Base-by-base conservation (phyloP, 2,888 invertebrate species). In the Phengaris alcon region DNA sequence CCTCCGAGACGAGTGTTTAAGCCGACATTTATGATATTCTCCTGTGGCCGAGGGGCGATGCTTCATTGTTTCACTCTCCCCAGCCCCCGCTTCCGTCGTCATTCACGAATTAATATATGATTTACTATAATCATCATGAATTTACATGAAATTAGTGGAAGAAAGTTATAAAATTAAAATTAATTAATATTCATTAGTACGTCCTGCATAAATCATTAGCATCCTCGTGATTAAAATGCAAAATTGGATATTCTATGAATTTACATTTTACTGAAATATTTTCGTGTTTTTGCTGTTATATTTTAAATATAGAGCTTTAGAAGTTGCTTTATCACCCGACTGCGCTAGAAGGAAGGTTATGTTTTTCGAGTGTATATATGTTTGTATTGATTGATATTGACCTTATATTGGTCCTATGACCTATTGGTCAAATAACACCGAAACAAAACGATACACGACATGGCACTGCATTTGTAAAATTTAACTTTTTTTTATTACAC, bases 1-100 rank as follows among this genome's bases (percentile, higher is more conserved):
- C 91, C 88, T 83, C 80, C 77, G 90, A 88, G 92, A 90, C 86
- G 90, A 89, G 92, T 92, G 93, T 91, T 93, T 92, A 92, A 93
- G 91, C 90, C 87, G 91, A 89, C 92, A 88, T 92, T 93, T 93
- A 93, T 92, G 90, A 93, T 91, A 92, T 91, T 91, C 91, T 92
- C 91, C 81, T 88, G 93, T 85, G 93, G 93, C 87, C 91, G 80
- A 78, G 57, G 78, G 89, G 88, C 83, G 88, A 88, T 87, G 87
- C 85, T 84, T 87, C 81, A 91, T 92, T 92, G 92, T 92, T 90
- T 92, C 89, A 87, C 83, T 85, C 82, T 83, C 88, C 89, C 91
- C 91, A 90, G 12, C 64, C 64, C 91, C 90, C 86, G 85, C 85
- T 87, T 88, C 85, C 86, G 88, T 87, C 85, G 85, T 35, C 35